phyloP scores from a whole-genome alignment of 2,113 vertebrate species.

The Tricholaema leucomelas region DNA sequence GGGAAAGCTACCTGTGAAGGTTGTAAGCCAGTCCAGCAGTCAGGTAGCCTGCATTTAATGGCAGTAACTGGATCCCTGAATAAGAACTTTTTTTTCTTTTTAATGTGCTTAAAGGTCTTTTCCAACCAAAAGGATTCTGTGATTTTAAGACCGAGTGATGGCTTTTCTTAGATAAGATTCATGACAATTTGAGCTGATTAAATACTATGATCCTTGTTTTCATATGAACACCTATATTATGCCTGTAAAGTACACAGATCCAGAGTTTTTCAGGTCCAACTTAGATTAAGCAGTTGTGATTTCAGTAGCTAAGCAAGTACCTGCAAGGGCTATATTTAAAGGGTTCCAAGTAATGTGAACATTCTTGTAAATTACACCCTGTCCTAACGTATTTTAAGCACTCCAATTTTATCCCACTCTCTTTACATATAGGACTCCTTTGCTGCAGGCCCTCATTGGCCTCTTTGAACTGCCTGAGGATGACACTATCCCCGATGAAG shows the following conservation, averaged over 20 bases:
- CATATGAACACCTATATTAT: not conserved
- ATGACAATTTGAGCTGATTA: not conserved
- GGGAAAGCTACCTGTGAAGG: not conserved
- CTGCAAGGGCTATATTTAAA: not conserved
- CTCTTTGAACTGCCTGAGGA: slow-evolving; percentile 97
- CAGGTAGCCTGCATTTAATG: not conserved
- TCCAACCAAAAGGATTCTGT: too few relatives aligned
- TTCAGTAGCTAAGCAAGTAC: not conserved
- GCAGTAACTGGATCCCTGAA: not conserved
- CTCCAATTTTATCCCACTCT: not conserved
- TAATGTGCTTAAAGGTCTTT: too few relatives aligned
- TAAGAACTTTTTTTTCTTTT: not conserved
- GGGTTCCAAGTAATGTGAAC: not conserved
- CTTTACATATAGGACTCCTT: slow-evolving; percentile 80
- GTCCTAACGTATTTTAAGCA: not conserved
- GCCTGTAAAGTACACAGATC: not conserved
- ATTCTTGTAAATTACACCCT: not conserved
- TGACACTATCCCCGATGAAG: slow-evolving; percentile 94
- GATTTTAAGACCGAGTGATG: not conserved
- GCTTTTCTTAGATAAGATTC: not conserved
- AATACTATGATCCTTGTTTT: not conserved
- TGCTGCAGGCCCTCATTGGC: slow-evolving; percentile 95
- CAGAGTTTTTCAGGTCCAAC: not conserved
- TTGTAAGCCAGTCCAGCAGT: not conserved
- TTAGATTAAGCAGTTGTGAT: not conserved